Evolutionary conservation across 2,113 vertebrate species (phyloP).

Genomic region (Tachysurus fulvidraco): DNA sequence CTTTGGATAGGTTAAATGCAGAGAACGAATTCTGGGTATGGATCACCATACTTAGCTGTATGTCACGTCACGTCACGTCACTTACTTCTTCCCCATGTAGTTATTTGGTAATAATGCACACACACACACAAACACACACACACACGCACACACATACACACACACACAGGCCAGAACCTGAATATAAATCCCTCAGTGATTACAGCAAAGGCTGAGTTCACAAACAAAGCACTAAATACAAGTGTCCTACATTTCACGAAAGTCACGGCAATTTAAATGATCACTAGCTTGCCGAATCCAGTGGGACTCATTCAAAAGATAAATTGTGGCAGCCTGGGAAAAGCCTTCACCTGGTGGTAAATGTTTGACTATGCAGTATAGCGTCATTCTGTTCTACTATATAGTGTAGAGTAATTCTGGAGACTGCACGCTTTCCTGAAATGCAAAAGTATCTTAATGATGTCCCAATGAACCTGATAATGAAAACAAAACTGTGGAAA

Average conservation of each 20-base stretch:
- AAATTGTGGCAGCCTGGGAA: neutral
- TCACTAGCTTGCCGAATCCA: neutral
- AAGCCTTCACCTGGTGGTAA: neutral
- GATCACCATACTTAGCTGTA: too few relatives aligned
- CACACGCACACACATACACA: neutral
- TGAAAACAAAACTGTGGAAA: too few relatives aligned
- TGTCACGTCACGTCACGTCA: too few relatives aligned
- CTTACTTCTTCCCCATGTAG: neutral
- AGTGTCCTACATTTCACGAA: neutral
- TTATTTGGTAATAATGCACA: neutral
- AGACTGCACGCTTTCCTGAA: neutral
- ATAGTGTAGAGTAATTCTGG: neutral
- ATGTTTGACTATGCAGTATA: neutral
- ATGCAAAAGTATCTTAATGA: neutral
- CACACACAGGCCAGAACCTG: slow-evolving; percentile 2
- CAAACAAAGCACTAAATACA: neutral
- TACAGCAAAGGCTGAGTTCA: neutral
- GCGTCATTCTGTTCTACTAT: neutral
- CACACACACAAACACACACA: neutral
- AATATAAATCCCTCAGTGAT: neutral
- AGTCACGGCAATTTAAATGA: neutral
- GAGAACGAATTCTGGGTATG: too few relatives aligned
- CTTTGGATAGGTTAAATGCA: too few relatives aligned
- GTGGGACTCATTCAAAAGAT: neutral
- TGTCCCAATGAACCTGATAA: too few relatives aligned